These are phyloP conservation scores for Timandra comae DNA, from an alignment of 2,888 invertebrate species.

Conservation along the genomic window DNA sequence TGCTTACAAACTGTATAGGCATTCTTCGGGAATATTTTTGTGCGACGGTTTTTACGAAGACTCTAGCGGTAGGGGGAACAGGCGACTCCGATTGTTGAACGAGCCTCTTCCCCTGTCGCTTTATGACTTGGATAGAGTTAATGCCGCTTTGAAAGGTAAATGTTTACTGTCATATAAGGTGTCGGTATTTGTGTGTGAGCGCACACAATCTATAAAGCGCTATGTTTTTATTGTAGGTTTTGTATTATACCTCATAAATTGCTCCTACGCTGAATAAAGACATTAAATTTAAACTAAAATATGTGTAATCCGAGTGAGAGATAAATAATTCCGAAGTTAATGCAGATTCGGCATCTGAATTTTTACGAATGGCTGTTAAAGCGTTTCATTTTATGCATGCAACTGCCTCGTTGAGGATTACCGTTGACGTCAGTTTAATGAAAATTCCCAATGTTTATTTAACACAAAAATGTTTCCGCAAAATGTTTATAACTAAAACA, in stretches of 20 bases:
- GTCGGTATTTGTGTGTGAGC: slow-evolving; percentile 41
- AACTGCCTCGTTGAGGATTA: slow-evolving; percentile 30
- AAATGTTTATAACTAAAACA: no score
- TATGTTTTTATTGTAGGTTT: slow-evolving; percentile 37
- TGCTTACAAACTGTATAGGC: slow-evolving; percentile 66
- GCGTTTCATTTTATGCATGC: slow-evolving; percentile 32
- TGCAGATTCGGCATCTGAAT: slow-evolving; percentile 16
- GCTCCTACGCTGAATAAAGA: slow-evolving; percentile 15
- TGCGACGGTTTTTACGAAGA: slow-evolving; percentile 62
- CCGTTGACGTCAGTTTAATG: slow-evolving; percentile 26
- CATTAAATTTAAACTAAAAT: slow-evolving; percentile 14
- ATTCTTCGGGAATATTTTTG: slow-evolving; percentile 70
- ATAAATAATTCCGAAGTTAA: slow-evolving; percentile 16
- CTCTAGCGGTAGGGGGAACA: slow-evolving; percentile 40
- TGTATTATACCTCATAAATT: slow-evolving; percentile 12
- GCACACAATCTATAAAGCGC: slow-evolving; percentile 45
- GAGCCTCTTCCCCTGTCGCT: slow-evolving; percentile 70
- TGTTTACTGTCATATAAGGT: slow-evolving; percentile 56
- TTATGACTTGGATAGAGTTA: slow-evolving; percentile 72
- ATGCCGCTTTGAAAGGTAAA: slow-evolving; percentile 74
- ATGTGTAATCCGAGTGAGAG: slow-evolving; percentile 12
- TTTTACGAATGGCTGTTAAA: slow-evolving; percentile 29
- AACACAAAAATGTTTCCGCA: no score
- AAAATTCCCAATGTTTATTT: slow-evolving; percentile 24
- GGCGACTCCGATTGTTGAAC: slow-evolving; percentile 62